Evolutionary conservation across 2,113 vertebrate genomes (phyloP), one percentile per base, ranked within the genome.

Genomic region (Dromiciops gliroides): DNA sequence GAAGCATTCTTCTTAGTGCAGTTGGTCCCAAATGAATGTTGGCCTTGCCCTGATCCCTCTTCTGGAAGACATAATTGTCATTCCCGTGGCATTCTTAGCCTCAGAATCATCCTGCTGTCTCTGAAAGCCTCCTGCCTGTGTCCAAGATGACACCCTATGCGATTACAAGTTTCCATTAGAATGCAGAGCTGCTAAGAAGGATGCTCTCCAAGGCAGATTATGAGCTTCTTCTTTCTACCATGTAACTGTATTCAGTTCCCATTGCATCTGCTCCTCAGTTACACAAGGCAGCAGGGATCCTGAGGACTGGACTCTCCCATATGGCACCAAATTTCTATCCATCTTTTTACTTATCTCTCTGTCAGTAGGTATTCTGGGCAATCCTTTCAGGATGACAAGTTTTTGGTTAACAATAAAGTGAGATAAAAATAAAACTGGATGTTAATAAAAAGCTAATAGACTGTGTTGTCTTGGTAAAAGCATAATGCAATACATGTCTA

Each of bases 371-470:
- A 94, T 97, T 96, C 94, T 96, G 96, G 90, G 97, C 96, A 93
- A 93, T 90, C 56, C 75, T 88, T 97, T 97, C 94, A 97, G 92
- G 90, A 95, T 95, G 97, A 97, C 95, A 95, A 83, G n/a, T 95
- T 96, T 97, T 16, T 92, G 96, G 90, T 93, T 93, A 95, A 37
- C 95, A 93, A 97, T 96, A 94, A 97, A 96, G 90, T 10, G n/a
- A 94, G 95, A 97, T 97, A 97, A 97, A 98, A 98, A 97, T 98
- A 97, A 96, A 97, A 93, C 95, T 96, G 97, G 97, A 97, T 97
- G 97, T 97, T 96, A 95, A 93, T 98, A 97, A 96, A 97, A 96
- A 96, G 67, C 94, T 97, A 96, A 97, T 96, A 96, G 95, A 48
- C 83, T 97, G 91, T 96, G 91, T 44, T 44, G 16, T 95, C 96